Evolutionary conservation across 2,888 invertebrate genomes (phyloP), one percentile per base, ranked within the genome.

Genomic region (Tanypteryx hageni): DNA sequence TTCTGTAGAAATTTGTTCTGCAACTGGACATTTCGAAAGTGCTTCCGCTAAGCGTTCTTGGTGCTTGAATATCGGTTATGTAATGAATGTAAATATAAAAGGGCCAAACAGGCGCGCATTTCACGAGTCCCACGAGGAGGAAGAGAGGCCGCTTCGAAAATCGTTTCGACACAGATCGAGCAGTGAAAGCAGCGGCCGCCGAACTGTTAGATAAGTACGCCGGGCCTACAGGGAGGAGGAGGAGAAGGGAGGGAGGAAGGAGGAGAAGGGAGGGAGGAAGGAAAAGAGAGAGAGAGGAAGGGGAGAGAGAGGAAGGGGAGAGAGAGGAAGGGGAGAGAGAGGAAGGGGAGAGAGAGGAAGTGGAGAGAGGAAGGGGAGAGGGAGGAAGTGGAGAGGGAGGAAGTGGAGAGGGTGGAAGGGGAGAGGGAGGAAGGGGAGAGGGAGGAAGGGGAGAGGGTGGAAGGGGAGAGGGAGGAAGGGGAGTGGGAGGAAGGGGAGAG

Each of bases 241-340:
- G 18, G 16, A 64, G 7, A 18, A 94, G 94, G 92, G 92, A 92
- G 83, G 93, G 92, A 93, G 83, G 84, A 44, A 89, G 4, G 22
- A 13, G 16, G 57, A 83, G 56, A 44, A 27, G 57, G 16, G 44
- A 83, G 44, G n/a, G 18, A 14, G 44, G 5, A 44, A 83, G 64
- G 0, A 44, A 83, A 9, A 1, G 31, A 18, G 16, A 44, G 27
- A 57, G n/a, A 61, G 22, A 61, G 27, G 18, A 22, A 59, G 61
- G n/a, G 61, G 31, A 31, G 61, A 57, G 61, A 58, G n/a, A 1
- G 0, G 16, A 89, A 64, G 10, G 7, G 13, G 18, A 0, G n/a
- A 59, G 22, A 58, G 14, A 31, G 14, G 44, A 11, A 0, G 83
- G 31, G 27, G 16, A 89, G 2, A 64, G 11, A 85, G 2, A 8